phyloP scores from a whole-genome alignment of 2,113 vertebrate genomes.

The Ahaetulla prasina region DNA sequence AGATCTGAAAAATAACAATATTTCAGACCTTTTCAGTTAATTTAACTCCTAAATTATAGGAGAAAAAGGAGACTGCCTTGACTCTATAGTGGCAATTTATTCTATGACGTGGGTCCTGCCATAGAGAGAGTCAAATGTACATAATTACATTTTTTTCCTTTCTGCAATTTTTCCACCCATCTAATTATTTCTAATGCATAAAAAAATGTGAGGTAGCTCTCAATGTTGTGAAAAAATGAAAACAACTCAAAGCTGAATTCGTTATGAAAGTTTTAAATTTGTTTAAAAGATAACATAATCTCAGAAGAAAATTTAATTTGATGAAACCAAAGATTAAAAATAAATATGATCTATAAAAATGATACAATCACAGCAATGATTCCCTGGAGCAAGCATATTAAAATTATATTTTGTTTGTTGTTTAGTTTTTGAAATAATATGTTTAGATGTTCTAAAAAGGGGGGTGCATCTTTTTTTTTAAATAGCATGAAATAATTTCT shows the following conservation, averaged over 20 bases:
- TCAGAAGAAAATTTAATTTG: background rate
- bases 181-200: background rate
- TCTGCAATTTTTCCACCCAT: background rate
- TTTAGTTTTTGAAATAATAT: background rate
- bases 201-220: background rate
- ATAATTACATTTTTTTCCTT: background rate
- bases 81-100: background rate
- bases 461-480: conserved; percentile 8
- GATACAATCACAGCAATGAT: background rate
- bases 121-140: background rate
- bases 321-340: conserved; percentile 3
- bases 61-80: background rate
- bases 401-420: conserved; percentile 5
- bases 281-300: background rate
- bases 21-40: too few relatives aligned
- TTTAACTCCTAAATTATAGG: background rate
- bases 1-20: background rate
- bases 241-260: background rate
- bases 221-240: background rate
- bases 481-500: background rate
- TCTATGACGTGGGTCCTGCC: background rate
- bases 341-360: background rate
- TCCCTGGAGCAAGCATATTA: background rate
- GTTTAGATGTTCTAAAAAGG: conserved; percentile 15
- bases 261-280: background rate